These are phyloP conservation scores for Psittacula derbiana DNA, from an alignment of 2,797 vertebrate species.

Conservation along the genomic window DNA sequence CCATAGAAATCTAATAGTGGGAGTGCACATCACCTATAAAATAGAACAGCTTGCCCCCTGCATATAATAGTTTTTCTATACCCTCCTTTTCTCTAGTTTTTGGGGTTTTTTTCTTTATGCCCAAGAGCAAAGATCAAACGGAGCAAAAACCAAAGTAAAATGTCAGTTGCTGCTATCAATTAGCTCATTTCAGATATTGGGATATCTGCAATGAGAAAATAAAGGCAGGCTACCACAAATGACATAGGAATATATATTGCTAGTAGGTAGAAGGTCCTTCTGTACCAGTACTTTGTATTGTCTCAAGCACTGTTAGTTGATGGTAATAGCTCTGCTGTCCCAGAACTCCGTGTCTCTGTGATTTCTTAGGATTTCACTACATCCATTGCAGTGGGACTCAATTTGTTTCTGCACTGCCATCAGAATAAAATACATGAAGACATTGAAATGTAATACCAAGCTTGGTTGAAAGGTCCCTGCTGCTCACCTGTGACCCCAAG, in stretches of 20 bases:
- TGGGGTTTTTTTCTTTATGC: neutral
- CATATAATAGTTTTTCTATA: neutral
- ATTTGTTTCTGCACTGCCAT: neutral
- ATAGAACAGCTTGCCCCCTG: neutral
- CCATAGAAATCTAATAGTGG: neutral
- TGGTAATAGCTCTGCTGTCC: neutral
- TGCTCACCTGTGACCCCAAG: rapidly evolving
- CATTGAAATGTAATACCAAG: neutral
- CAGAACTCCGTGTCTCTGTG: neutral
- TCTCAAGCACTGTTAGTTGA: neutral
- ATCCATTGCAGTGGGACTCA: neutral
- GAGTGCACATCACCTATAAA: neutral
- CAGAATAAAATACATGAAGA: neutral
- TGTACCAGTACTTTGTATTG: neutral
- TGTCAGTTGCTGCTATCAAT: neutral
- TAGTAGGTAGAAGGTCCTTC: neutral
- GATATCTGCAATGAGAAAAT: neutral
- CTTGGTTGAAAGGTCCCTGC: neutral
- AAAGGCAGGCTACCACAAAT: neutral
- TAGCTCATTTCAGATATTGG: neutral
- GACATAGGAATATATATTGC: neutral
- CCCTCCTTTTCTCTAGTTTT: neutral
- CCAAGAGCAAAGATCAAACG: neutral
- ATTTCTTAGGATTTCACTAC: neutral
- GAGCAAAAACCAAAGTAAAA: neutral